Percentiles rank a stretch among this genome's conserved stretches.
phyloP scores from a whole-genome alignment of 2,113 vertebrate species.

The Ibidorhyncha struthersii region DNA sequence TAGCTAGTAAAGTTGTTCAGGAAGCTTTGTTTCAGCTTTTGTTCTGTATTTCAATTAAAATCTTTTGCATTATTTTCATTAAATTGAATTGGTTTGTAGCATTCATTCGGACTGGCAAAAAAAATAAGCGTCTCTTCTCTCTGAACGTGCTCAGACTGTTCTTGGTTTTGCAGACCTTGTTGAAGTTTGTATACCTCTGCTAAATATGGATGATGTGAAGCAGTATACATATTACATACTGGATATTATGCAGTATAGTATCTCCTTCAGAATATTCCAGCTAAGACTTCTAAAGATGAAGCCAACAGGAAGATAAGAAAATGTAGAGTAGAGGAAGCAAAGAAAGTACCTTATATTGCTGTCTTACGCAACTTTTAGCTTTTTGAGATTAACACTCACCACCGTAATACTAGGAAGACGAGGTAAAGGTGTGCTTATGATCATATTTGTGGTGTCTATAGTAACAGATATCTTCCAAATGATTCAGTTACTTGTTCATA shows the following conservation, averaged over 20 bases:
- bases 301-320: not conserved
- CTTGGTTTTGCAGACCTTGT: not conserved
- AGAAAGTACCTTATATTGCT: not conserved
- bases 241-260: not conserved
- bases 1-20: not conserved
- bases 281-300: not conserved
- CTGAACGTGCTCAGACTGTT: not conserved
- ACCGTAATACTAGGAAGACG: not conserved
- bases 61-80: not conserved
- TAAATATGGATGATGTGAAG: not conserved
- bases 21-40: not conserved
- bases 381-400: not conserved
- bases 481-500: not conserved
- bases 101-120: not conserved
- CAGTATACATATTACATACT: not conserved
- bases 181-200: not conserved
- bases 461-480: not conserved
- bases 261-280: not conserved
- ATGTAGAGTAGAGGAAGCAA: not conserved
- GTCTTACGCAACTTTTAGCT: not conserved
- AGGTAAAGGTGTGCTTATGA: not conserved
- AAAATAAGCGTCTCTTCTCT: not conserved
- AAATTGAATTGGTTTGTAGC: not conserved
- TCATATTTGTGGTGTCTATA: not conserved
- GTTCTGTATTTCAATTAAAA: constrained; percentile 5